phyloP scores from a whole-genome alignment of 2,888 invertebrate species.

The Stenoptilia bipunctidactyla region DNA sequence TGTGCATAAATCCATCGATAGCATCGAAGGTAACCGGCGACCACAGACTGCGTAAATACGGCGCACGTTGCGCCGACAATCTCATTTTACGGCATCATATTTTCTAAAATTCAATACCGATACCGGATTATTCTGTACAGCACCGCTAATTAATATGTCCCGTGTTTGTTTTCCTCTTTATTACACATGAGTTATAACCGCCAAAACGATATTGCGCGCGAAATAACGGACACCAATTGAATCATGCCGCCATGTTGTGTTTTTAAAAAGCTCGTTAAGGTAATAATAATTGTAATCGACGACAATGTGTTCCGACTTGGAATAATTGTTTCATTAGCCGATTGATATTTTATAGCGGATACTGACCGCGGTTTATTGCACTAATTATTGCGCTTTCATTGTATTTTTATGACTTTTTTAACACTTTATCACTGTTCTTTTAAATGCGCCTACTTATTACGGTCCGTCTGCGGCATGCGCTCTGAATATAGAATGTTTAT shows the following conservation, averaged over 20 bases:
- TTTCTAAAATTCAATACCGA: constrained; percentile 46
- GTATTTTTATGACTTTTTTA: no score
- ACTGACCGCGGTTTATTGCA: no score
- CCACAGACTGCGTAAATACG: constrained; percentile 1
- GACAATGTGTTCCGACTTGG: constrained; percentile 21
- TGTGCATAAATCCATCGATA: no score
- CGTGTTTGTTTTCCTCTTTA: constrained; percentile 48
- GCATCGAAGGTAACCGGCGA: neutral
- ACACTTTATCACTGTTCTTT: no score
- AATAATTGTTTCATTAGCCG: no score
- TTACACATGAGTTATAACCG: constrained; percentile 51
- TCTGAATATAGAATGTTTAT: no score
- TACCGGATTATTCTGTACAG: constrained; percentile 16
- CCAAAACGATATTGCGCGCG: constrained; percentile 47
- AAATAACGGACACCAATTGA: constrained; percentile 47
- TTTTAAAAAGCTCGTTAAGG: constrained; percentile 41
- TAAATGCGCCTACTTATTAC: no score
- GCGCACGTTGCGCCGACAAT: constrained; percentile 8
- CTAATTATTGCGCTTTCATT: no score
- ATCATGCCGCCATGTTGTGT: constrained; percentile 49
- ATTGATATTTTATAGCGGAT: no score
- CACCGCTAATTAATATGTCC: constrained; percentile 48
- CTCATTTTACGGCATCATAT: constrained; percentile 24
- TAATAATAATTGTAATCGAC: constrained; percentile 35
- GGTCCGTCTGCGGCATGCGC: no score